Evolutionary conservation across 2,113 vertebrate genomes (phyloP).

Genomic region (Actenoides hombroni): DNA sequence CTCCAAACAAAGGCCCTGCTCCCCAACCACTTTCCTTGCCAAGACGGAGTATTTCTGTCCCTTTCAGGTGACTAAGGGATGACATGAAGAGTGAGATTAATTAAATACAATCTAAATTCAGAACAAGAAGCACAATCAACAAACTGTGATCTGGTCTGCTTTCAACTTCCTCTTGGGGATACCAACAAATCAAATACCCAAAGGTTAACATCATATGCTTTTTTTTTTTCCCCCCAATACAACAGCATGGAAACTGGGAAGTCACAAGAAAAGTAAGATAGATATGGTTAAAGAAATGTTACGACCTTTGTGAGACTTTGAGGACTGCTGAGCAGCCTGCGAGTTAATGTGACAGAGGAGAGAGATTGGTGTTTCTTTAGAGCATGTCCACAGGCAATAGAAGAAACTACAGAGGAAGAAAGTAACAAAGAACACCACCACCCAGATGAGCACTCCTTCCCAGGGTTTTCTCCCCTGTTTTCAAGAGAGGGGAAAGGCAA

Average conservation of each 20-base stretch:
- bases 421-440: neutral
- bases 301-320: constrained; percentile 31
- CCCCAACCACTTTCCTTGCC: neutral
- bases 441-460: neutral
- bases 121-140: neutral
- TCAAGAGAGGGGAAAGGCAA: neutral
- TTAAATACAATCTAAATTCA: constrained; percentile 33
- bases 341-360: constrained; percentile 23
- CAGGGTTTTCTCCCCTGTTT: neutral
- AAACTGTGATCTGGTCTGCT: neutral
- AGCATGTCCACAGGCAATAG: constrained; percentile 35
- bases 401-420: constrained; percentile 22
- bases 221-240: neutral
- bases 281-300: constrained; percentile 55
- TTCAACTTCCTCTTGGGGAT: neutral
- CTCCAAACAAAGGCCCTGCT: neutral
- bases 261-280: constrained; percentile 23
- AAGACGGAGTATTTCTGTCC: neutral
- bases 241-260: neutral
- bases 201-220: neutral
- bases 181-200: neutral
- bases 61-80: neutral
- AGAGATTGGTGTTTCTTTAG: constrained; percentile 42
- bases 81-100: neutral
- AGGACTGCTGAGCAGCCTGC: neutral